Conservation (phyloP, 64 coral and sea anemone species). For the Cladopsammia gracilis region DNA sequence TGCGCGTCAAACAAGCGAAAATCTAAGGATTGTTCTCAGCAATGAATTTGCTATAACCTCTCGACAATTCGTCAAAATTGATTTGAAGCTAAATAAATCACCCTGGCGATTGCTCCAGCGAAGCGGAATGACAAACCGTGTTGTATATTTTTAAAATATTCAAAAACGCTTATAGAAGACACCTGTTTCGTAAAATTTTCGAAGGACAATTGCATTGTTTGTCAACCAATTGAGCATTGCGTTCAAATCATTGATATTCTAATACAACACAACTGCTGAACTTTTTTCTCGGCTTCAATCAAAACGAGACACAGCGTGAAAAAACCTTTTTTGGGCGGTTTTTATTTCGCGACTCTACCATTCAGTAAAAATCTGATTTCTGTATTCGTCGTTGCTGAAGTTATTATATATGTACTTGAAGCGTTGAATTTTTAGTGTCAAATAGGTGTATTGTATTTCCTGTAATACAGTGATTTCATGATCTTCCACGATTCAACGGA, state of each 20-base stretch:
- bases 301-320: too few relatives aligned
- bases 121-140: slow-evolving; percentile 21
- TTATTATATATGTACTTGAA: too few relatives aligned
- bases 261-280: slow-evolving; percentile 2
- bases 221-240: slow-evolving; percentile 24
- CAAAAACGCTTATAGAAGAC: neutral
- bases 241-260: slow-evolving; percentile 30
- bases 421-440: too few relatives aligned
- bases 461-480: too few relatives aligned
- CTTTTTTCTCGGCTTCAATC: neutral
- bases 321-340: neutral
- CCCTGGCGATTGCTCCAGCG: slow-evolving; percentile 9
- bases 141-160: slow-evolving; percentile 52
- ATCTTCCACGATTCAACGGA: too few relatives aligned
- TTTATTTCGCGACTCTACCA: too few relatives aligned
- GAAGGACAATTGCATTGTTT: slow-evolving; percentile 53
- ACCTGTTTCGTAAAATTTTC: slow-evolving; percentile 27
- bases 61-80: neutral
- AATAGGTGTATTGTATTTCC: too few relatives aligned
- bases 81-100: neutral
- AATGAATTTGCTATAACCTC: neutral
- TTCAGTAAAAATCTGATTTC: too few relatives aligned
- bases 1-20: neutral
- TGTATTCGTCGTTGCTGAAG: too few relatives aligned
- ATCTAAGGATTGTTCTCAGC: neutral